Evolutionary conservation across 2,113 vertebrate species (phyloP).

Genomic region (Sciurus niger): DNA sequence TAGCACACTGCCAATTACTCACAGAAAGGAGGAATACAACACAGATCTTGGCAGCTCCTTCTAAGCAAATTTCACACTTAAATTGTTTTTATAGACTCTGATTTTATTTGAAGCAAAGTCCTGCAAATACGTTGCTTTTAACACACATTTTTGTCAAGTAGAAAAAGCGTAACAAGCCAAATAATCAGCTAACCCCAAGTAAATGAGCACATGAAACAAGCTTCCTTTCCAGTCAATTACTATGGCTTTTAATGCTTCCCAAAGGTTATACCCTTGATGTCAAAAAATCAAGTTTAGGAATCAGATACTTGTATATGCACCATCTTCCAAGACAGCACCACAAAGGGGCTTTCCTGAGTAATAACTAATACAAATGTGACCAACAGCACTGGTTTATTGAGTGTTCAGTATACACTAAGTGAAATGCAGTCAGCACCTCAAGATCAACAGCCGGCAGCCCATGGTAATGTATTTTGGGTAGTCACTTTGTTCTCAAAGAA

Average conservation of each 20-base stretch:
- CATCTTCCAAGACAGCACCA: not conserved
- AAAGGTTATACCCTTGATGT: not conserved
- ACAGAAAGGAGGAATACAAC: not conserved
- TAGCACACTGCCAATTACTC: not conserved
- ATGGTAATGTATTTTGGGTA: not conserved
- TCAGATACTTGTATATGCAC: not conserved
- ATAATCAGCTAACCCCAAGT: conserved; percentile 62
- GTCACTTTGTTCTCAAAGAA: conserved; percentile 41
- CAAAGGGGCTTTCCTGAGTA: not conserved
- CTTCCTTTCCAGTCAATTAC: conserved; percentile 50
- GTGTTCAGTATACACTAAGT: not conserved
- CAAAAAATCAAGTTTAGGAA: conserved; percentile 62
- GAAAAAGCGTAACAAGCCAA: conserved; percentile 57
- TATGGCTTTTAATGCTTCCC: conserved; percentile 51
- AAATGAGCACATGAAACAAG: conserved; percentile 76
- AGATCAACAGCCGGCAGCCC: conserved; percentile 1
- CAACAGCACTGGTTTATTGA: not conserved
- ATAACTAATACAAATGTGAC: not conserved
- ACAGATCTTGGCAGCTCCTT: conserved; percentile 27
- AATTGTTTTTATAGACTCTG: conserved; percentile 63
- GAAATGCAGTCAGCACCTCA: not conserved
- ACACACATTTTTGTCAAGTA: conserved; percentile 70
- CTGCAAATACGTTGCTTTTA: conserved; percentile 59
- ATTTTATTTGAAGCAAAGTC: conserved; percentile 71
- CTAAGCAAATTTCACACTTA: conserved; percentile 79